phyloP scores from a whole-genome alignment of 2,797 vertebrate species.

The Muraenolepis orangiensis region DNA sequence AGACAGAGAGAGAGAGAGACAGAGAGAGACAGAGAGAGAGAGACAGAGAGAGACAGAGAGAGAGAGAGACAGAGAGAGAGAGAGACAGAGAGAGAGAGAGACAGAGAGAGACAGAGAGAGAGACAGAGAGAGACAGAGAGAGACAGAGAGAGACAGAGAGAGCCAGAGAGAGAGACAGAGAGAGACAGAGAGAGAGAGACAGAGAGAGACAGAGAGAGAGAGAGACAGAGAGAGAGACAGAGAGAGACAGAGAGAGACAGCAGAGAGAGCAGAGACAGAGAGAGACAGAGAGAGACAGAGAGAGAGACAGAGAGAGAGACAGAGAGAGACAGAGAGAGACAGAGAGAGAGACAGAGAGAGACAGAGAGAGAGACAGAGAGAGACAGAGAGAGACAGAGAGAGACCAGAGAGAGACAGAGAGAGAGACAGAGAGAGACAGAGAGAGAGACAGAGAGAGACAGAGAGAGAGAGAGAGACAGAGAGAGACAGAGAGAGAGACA shows the following conservation, averaged over 20 bases:
- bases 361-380: no score
- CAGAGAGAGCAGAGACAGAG: no score
- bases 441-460: slow-evolving; percentile 20
- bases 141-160: slow-evolving; percentile 37
- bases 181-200: slow-evolving; percentile 35
- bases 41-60: neutral
- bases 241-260: slow-evolving; percentile 44
- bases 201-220: slow-evolving; percentile 40
- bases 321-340: slow-evolving; percentile 64
- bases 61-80: no score
- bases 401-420: slow-evolving; percentile 75
- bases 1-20: neutral
- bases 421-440: slow-evolving; percentile 56
- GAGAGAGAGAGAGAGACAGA: slow-evolving; percentile 63
- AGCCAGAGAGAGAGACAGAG: slow-evolving; percentile 68
- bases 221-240: slow-evolving; percentile 68
- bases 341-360: slow-evolving; percentile 30
- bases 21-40: neutral
- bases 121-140: slow-evolving; percentile 33
- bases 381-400: slow-evolving; percentile 74
- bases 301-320: slow-evolving; percentile 58
- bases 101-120: slow-evolving; percentile 67
- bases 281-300: slow-evolving; percentile 3
- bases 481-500: slow-evolving; percentile 60
- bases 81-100: slow-evolving; percentile 58